Conservation (phyloP, 2,797 vertebrate genomes). For the Petrocephalus sullivani region DNA sequence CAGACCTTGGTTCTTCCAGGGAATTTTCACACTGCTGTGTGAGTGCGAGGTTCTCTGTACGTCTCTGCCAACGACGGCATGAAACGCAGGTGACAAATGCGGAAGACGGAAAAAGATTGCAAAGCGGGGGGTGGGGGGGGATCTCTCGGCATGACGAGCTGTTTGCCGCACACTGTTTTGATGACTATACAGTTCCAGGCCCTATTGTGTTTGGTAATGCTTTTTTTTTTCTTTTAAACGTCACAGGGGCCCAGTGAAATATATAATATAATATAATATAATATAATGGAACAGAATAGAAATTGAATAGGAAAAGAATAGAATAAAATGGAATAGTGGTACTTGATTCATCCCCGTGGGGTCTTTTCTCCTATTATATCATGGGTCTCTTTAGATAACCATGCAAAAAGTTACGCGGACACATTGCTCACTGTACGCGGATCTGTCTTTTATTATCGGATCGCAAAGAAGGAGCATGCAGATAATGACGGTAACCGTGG, state of each 20-base stretch:
- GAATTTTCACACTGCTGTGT: neutral
- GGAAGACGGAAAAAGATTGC: too few relatives aligned
- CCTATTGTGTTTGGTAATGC: too few relatives aligned
- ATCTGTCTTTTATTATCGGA: too few relatives aligned
- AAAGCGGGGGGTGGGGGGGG: too few relatives aligned
- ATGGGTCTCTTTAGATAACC: too few relatives aligned
- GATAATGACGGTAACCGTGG: too few relatives aligned
- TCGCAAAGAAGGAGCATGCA: too few relatives aligned
- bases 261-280: neutral
- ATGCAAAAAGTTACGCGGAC: too few relatives aligned
- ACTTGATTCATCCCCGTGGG: neutral
- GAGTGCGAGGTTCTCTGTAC: neutral
- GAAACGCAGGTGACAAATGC: too few relatives aligned
- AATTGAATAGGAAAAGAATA: neutral
- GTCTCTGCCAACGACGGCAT: neutral
- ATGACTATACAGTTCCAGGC: neutral
- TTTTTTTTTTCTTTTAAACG: neutral
- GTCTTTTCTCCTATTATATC: neutral
- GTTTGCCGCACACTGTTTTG: neutral
- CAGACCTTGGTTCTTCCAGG: neutral
- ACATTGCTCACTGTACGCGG: too few relatives aligned
- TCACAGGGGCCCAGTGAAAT: neutral
- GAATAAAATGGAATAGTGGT: neutral
- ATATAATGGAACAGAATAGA: neutral
- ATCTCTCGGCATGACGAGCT: too few relatives aligned